These are phyloP conservation scores for Cerastis rubricosa DNA, from an alignment of 2,888 invertebrate species.

Conservation along the genomic window DNA sequence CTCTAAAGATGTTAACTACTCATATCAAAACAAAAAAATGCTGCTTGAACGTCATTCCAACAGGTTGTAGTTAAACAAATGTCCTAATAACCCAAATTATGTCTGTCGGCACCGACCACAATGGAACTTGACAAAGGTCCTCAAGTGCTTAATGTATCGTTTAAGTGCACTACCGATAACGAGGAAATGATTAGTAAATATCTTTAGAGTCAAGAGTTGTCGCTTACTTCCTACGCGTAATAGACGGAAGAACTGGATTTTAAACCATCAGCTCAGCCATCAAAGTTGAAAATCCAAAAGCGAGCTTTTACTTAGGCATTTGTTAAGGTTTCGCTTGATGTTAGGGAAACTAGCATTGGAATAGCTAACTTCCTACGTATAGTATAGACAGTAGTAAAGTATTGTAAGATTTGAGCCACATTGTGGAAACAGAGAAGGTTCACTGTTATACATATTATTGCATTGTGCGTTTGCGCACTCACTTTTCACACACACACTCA, in stretches of 20 bases:
- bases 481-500: too few species aligned
- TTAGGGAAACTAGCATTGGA: background rate
- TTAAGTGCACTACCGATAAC: conserved; percentile 53
- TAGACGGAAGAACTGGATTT: background rate
- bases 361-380: background rate
- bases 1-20: background rate
- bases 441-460: conserved; percentile 10
- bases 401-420: conserved; percentile 27
- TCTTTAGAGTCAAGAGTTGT: conserved; percentile 27
- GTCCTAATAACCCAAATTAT: conserved; percentile 32
- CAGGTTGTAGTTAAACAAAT: background rate
- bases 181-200: conserved; percentile 52
- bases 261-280: background rate
- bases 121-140: conserved; percentile 39
- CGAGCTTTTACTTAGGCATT: background rate
- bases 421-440: conserved; percentile 17
- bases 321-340: background rate
- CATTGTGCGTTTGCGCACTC: background rate
- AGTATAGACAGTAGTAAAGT: background rate
- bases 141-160: conserved; percentile 51
- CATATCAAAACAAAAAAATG: background rate
- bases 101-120: conserved; percentile 25
- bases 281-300: background rate
- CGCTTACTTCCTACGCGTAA: background rate
- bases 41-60: conserved; percentile 2